Conservation (phyloP, 2,888 invertebrate species). For the Nemurella pictetii region DNA sequence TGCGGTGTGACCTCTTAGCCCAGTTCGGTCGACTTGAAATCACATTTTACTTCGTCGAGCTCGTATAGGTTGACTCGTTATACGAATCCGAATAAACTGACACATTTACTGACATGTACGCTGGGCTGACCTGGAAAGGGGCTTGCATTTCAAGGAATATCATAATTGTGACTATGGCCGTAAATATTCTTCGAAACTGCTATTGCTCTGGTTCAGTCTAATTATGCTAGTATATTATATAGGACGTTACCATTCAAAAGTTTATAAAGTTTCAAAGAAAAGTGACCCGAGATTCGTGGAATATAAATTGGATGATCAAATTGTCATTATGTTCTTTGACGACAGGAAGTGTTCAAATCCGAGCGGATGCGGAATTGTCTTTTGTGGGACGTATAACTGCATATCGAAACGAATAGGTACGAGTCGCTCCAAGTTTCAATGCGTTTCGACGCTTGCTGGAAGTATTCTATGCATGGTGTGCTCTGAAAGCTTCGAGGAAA, state of each 20-base stretch:
- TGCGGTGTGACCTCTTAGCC: neutral
- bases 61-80: no score
- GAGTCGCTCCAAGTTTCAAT: no score
- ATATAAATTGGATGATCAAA: neutral
- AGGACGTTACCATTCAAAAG: neutral
- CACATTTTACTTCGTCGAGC: neutral
- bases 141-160: neutral
- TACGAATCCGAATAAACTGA: neutral
- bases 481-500: no score
- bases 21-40: neutral
- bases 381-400: no score
- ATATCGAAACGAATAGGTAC: no score
- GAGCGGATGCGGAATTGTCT: neutral
- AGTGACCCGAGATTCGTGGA: neutral
- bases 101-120: neutral
- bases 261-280: neutral
- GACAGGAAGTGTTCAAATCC: neutral
- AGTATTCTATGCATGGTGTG: no score
- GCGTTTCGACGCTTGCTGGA: neutral
- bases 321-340: neutral
- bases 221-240: no score
- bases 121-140: neutral
- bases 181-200: neutral
- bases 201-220: no score
- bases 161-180: neutral